Evolutionary conservation across 2,113 vertebrate genomes (phyloP), one percentile per base, ranked within the genome.

Genomic region (Anseranas semipalmata): DNA sequence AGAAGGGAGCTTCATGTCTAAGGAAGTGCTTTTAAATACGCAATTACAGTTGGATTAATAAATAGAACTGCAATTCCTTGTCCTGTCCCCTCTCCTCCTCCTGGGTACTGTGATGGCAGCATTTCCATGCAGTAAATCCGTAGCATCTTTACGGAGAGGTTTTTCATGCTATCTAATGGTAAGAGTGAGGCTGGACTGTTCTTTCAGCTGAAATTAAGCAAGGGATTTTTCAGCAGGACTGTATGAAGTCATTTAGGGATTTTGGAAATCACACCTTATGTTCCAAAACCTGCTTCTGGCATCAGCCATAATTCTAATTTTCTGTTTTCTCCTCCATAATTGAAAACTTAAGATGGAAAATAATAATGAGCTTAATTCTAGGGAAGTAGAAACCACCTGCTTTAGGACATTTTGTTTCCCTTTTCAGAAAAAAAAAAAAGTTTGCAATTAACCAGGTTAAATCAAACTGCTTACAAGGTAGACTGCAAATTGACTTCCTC

Each of bases 251-350:
- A 85, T 66, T 74, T 8, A 78, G 74, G 81, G 72, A 67, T 45
- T 90, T 56, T 92, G 65, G 73, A 95, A 93, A 84, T 86, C 52
- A 43, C 45, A 39, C 80, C 80, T 84, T 76, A 66, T 70, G 74
- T 79, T 92, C 72, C 56, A 58, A 93, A 90, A 85, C 76, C 85
- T 81, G 73, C 70, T 90, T 59, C 76, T 95, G 85, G 79, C 86
- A 90, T 35, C 56, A 89, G 73, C 80, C 60, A 2, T 55, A 43
- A 93, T 80, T 76, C 56, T 71, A 3, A 88, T 86, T 67, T 65
- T 73, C 60, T 71, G 52, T 65, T 77, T 10, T 3, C 4, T 20
- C 16, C 35, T 32, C 48, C 18, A 6, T 86, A 80, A 88, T 2
- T 9, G 79, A 74, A 70, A 88, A 70, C 30, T 78, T 85, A 78